Base-by-base conservation (phyloP, 2,888 invertebrate species). In the Acleris laterana region DNA sequence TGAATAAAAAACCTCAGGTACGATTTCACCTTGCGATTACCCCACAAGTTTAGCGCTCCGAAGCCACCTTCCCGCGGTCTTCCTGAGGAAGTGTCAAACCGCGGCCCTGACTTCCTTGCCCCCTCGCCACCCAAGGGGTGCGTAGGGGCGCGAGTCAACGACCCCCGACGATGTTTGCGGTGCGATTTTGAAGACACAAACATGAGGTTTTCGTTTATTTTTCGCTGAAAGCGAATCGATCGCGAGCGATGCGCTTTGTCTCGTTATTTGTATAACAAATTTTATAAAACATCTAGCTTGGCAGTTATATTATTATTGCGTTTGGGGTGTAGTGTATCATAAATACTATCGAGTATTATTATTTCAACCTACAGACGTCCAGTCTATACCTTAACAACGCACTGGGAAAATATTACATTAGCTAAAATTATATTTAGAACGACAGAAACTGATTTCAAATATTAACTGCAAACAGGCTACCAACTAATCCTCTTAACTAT, bases 11-110 rank as follows among this genome's bases (percentile, higher is more conserved):
- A n/a, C 46, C 46, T 46, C 46, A n/a, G 5, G 46, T 46, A 46
- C 19, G 5, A 19, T 49, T 49, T 49, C 49, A 49, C 57, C 57
- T 46, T n/a, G 44, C 61, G 55, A 66, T 66, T 57, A 52, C 48
- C 50, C 17, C 71, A 74, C 77, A 79, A 84, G 82, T 88, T 83
- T 78, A 77, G 79, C 78, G 79, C 75, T 78, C 85, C 87, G 89
- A 90, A 90, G 88, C 46, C 53, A 46, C 68, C 59, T 63, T 62
- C 55, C 64, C 52, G 53, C 63, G 55, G 88, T 88, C 89, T 91
- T 92, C 91, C 90, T 88, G 89, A 91, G 92, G 92, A 92, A 89
- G 90, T 89, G 90, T 89, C 88, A 88, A 90, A 91, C 90, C 89
- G 83, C 90, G 88, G 85, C 85, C 86, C 79, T 83, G 85, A 83